These are phyloP conservation scores for Lineus longissimus DNA, from an alignment of 1,140 invertebrate genomes.

Conservation along the genomic window DNA sequence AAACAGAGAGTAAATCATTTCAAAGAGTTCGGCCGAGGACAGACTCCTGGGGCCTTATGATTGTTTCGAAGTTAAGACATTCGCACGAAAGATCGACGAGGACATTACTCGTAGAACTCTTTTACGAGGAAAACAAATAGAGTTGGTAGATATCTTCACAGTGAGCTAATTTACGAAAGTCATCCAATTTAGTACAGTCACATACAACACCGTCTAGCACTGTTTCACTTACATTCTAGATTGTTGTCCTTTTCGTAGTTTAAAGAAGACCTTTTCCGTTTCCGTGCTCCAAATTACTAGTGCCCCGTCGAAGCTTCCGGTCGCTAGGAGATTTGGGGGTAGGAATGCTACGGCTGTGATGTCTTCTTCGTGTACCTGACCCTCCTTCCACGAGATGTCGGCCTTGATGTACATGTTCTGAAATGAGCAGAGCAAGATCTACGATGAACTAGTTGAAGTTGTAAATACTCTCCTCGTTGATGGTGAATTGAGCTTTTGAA, in stretches of 20 bases:
- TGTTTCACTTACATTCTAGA: conserved; percentile 32
- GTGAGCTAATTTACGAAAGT: too few species aligned
- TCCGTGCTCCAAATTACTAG: conserved; percentile 51
- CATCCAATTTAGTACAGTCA: too few species aligned
- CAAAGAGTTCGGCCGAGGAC: too few species aligned
- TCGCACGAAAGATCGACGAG: too few species aligned
- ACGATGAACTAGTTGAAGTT: not conserved
- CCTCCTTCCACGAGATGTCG: conserved; percentile 44
- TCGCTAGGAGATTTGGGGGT: conserved; percentile 44
- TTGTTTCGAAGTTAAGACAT: too few species aligned
- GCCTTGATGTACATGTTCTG: conserved; percentile 48
- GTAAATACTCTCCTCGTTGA: not conserved
- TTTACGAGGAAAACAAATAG: too few species aligned
- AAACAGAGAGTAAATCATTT: too few species aligned
- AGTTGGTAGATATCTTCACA: too few species aligned
- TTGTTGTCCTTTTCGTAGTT: conserved; percentile 37
- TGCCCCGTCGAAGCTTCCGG: conserved; percentile 49
- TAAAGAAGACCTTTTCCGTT: conserved; percentile 43
- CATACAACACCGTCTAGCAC: too few species aligned
- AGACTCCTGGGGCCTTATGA: too few species aligned
- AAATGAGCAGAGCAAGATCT: conserved; percentile 10
- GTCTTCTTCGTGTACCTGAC: conserved; percentile 50
- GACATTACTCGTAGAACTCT: conserved; percentile 15
- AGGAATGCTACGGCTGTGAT: conserved; percentile 44
- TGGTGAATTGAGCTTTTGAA: not conserved